Evolutionary conservation across 2,888 invertebrate species (phyloP), one percentile per base, ranked within the genome.

Genomic region (Drosophila testacea): DNA sequence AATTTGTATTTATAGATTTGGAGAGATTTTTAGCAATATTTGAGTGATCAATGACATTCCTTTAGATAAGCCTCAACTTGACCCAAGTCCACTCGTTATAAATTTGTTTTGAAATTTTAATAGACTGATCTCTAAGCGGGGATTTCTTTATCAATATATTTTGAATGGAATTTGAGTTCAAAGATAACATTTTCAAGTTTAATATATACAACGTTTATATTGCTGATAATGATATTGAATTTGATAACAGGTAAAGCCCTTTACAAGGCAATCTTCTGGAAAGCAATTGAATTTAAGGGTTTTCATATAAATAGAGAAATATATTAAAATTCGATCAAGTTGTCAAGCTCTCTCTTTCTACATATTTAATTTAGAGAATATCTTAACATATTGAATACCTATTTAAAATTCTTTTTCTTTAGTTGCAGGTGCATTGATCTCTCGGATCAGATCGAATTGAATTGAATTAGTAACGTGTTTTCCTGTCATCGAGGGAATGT

Each of bases 361-460:
- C 44, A 48, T 52, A 74, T 63, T 46, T 42, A 59, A 46, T 28
- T 11, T 13, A 16, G 3, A 7, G 28, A 62, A n/a, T 13, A 30
- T n/a, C 22, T 57, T 41, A 16, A 16, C 48, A 63, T 69, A 50
- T 16, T 32, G 42, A 34, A 4, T 7, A 27, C 1, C 9, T 27
- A n/a, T 34, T 44, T 16, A 41, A 44, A 7, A n/a, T 42, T 42
- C 6, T 6, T n/a, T 2, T 30, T 16, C 9, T 38, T 28, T 6
- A 13, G n/a, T 5, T 36, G 73, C 77, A 73, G 68, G 73, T 72
- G 67, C 68, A 77, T 46, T 67, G 73, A 51, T 72, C 46, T 62
- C 22, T 22, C 22, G 6, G 7, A 32, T 32, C 7, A 9, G 13
- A 56, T 32, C 22, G 34, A 27, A 36, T 16, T 39, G 11, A 36